Conservation (phyloP, 2,797 vertebrate species). For the Malacoraja senta region DNA sequence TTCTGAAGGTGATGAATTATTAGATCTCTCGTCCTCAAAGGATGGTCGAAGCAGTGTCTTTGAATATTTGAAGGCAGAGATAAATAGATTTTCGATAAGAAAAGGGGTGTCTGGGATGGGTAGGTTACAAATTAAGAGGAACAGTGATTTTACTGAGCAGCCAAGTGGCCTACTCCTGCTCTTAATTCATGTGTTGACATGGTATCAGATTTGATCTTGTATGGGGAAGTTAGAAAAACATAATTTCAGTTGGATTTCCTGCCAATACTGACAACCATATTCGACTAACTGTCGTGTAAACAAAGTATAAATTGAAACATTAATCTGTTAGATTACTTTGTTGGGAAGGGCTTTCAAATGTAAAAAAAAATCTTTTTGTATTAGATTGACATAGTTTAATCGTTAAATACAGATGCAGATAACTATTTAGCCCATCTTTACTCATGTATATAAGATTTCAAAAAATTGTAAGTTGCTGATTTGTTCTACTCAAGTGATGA, state of each 20-base stretch:
- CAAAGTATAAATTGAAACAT: background rate
- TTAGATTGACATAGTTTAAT: background rate
- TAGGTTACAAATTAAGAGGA: no score
- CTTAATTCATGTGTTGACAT: no score
- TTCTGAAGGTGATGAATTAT: no score
- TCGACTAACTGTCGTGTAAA: background rate
- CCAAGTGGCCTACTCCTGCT: no score
- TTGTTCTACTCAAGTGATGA: background rate
- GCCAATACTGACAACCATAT: background rate
- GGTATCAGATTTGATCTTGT: background rate
- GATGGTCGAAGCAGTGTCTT: no score
- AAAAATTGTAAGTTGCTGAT: background rate
- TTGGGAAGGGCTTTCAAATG: background rate
- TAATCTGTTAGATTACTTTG: background rate
- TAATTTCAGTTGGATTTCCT: background rate
- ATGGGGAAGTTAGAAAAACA: background rate
- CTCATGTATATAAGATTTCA: background rate
- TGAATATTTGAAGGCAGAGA: no score
- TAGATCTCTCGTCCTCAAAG: no score
- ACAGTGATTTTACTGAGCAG: no score
- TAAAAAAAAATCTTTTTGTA: no score
- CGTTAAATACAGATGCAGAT: background rate
- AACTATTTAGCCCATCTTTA: background rate
- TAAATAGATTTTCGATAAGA: no score
- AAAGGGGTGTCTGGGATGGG: no score